These are phyloP conservation scores for Pollenia angustigena DNA, from an alignment of 2,888 invertebrate species.

Conservation along the genomic window DNA sequence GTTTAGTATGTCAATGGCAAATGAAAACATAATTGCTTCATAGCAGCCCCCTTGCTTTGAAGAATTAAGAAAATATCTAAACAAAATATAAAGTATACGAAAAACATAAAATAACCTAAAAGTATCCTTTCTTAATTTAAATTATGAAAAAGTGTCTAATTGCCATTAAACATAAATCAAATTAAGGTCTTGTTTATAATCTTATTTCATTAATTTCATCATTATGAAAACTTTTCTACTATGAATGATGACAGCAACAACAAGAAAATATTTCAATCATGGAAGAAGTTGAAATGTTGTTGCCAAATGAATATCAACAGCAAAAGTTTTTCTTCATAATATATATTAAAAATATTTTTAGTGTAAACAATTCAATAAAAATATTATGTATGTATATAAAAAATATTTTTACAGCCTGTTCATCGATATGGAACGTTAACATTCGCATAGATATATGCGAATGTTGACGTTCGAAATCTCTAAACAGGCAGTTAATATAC, in stretches of 20 bases:
- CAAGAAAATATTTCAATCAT: slow-evolving; percentile 13
- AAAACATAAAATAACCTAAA: not conserved
- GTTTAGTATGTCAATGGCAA: slow-evolving; percentile 31
- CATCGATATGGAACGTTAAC: too few relatives aligned
- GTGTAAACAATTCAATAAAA: too few relatives aligned
- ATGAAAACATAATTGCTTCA: slow-evolving; percentile 14
- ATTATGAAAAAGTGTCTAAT: slow-evolving; percentile 28
- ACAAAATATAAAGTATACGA: too few relatives aligned
- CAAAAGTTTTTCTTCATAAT: not conserved
- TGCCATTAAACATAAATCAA: slow-evolving; percentile 41
- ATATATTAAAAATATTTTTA: too few relatives aligned
- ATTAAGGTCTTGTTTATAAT: slow-evolving; percentile 39
- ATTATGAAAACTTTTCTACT: slow-evolving; percentile 11
- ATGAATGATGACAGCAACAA: not conserved
- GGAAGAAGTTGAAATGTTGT: not conserved
- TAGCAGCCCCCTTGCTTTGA: not conserved
- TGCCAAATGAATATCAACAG: slow-evolving; percentile 16
- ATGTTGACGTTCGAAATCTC: too few relatives aligned
- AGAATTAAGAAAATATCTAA: too few relatives aligned
- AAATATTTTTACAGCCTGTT: too few relatives aligned
- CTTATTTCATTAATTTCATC: not conserved
- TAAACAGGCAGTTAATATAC: too few relatives aligned
- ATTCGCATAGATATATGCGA: too few relatives aligned
- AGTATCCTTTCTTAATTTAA: slow-evolving; percentile 23
- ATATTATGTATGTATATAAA: too few relatives aligned